Evolutionary conservation across 2,888 invertebrate species (phyloP).

Genomic region (Chironomus tentans): DNA sequence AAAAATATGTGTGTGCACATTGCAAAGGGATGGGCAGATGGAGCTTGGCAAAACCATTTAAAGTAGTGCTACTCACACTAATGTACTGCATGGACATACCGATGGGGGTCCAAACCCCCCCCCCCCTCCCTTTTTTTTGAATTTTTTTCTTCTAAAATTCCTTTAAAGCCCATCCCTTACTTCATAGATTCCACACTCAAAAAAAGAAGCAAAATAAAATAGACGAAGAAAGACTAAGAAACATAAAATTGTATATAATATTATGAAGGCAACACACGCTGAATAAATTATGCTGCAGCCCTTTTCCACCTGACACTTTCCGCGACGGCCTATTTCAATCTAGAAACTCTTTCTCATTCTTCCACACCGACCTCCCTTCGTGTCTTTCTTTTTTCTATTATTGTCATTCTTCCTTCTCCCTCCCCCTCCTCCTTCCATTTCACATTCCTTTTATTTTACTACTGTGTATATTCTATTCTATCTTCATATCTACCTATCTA

Average conservation of each 20-base stretch:
- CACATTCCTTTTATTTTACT: neutral
- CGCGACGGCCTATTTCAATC: neutral
- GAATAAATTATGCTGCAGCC: neutral
- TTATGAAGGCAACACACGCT: slow-evolving; percentile 1
- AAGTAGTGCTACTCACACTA: too few species aligned
- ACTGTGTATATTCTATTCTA: too few species aligned
- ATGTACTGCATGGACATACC: too few species aligned
- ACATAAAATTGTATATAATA: neutral
- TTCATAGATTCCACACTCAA: neutral
- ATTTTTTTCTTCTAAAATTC: too few species aligned
- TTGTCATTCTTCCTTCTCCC: neutral
- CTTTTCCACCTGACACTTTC: neutral
- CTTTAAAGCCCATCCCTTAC: too few species aligned
- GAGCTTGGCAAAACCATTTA: too few species aligned
- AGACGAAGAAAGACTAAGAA: neutral
- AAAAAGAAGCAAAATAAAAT: neutral
- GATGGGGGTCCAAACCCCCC: too few species aligned
- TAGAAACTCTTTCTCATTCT: neutral
- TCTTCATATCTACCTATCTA: too few species aligned
- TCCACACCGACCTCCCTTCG: neutral
- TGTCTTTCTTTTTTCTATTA: neutral
- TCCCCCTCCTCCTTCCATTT: neutral
- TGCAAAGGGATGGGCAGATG: too few species aligned
- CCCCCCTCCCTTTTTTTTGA: too few species aligned
- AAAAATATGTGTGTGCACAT: too few species aligned